A percentile compares a stretch with the other conserved stretches of the same genome.
Conservation (phyloP, 2,888 invertebrate genomes). For the Drosophila lacicola region DNA sequence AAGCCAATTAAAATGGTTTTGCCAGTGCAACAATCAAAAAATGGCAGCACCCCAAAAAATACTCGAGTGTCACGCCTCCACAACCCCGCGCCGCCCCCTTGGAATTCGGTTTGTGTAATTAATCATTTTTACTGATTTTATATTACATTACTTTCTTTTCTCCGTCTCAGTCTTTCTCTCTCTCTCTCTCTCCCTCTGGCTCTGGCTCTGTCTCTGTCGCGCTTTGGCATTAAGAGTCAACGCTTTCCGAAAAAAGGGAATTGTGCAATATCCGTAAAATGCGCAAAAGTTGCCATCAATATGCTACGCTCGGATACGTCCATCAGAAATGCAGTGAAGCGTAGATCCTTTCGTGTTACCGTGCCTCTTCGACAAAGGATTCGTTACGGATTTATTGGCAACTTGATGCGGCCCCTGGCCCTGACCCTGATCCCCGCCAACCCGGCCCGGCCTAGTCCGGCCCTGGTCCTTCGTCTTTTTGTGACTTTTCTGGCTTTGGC, state of each 20-base stretch:
- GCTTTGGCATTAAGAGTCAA: slow-evolving; percentile 54
- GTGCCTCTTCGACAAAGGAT: slow-evolving; percentile 70
- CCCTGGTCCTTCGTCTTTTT: slow-evolving; percentile 17
- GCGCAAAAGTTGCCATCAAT: slow-evolving; percentile 81
- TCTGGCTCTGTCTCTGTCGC: slow-evolving; percentile 10
- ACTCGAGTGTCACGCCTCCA: slow-evolving; percentile 19
- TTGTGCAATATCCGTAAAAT: slow-evolving; percentile 81
- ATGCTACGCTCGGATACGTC: slow-evolving; percentile 82
- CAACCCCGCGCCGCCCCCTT: neutral
- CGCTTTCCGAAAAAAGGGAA: slow-evolving; percentile 52
- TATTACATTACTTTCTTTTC: slow-evolving; percentile 39
- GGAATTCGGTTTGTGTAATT: slow-evolving; percentile 52
- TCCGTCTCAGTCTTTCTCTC: neutral
- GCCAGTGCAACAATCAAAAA: slow-evolving; percentile 67
- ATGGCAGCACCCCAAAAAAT: slow-evolving; percentile 10
- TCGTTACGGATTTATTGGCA: slow-evolving; percentile 80
- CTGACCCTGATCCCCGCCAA: slow-evolving; percentile 27
- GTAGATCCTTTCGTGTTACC: slow-evolving; percentile 74
- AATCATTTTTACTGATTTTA: slow-evolving; percentile 72
- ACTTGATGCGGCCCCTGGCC: slow-evolving; percentile 50
- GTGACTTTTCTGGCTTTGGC: slow-evolving; percentile 25
- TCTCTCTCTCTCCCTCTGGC: neutral
- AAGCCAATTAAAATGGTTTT: slow-evolving; percentile 78
- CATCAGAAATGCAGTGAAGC: slow-evolving; percentile 80
- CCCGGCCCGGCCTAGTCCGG: slow-evolving; percentile 18